These are phyloP conservation scores for Nomia melanderi DNA, from an alignment of 1,140 invertebrate species.

Conservation along the genomic window DNA sequence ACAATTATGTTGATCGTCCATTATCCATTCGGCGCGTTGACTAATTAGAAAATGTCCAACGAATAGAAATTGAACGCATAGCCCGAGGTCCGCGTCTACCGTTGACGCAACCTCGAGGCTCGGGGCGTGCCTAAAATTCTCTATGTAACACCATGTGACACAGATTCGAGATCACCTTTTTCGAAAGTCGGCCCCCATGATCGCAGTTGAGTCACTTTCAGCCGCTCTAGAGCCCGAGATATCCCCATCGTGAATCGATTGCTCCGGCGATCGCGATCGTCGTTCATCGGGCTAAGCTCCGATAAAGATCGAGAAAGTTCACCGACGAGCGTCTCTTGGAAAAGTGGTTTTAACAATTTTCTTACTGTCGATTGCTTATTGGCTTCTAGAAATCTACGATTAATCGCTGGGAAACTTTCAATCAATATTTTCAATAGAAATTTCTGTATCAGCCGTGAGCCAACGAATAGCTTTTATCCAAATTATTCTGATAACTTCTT, in stretches of 20 bases:
- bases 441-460: no score
- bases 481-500: no score
- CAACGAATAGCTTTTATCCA: no score
- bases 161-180: conserved; percentile 63
- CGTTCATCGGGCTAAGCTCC: background rate
- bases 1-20: conserved; percentile 10
- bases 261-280: background rate
- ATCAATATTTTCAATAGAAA: no score
- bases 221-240: background rate
- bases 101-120: conserved; percentile 44
- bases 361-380: no score
- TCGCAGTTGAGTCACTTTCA: conserved; percentile 38
- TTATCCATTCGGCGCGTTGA: background rate
- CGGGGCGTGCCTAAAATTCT: conserved; percentile 64
- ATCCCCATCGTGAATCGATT: background rate
- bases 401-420: no score
- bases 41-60: conserved; percentile 53
- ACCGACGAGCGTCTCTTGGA: background rate
- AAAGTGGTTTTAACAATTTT: background rate
- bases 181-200: conserved; percentile 58
- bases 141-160: conserved; percentile 64
- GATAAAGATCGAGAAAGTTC: background rate
- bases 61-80: conserved; percentile 42
- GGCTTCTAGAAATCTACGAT: no score
- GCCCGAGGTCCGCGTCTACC: conserved; percentile 5